Base-by-base conservation (phyloP, 2,113 vertebrate genomes). In the Eulemur rufifrons region DNA sequence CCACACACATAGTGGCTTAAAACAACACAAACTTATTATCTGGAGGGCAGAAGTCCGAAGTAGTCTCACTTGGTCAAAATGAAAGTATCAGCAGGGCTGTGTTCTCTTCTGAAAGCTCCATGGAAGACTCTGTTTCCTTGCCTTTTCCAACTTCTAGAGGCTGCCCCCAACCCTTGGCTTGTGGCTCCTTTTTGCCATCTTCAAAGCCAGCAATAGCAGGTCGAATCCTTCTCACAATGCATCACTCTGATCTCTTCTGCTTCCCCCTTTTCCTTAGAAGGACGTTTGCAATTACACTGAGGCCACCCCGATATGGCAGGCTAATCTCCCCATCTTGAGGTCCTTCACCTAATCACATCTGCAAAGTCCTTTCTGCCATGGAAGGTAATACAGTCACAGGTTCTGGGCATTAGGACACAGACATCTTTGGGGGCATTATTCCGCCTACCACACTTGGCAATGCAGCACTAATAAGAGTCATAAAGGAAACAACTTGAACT, bases 401-500 rank as follows among this genome's bases (percentile, higher is more conserved):
- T 92, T 85, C 91, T 12, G 32, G 32, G 32, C 42, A 86, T 87
- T 84, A 84, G 86, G 74, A 71, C 1, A 4, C 1, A 68, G 64
- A 61, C 47, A 80, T 87, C 63, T 96, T 78, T 74, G 54, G 86
- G 69, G 74, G 47, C 11, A 15, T 68, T 78, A 29, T 74, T 74
- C 32, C 80, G 76, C 47, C 14, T 32, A 23, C 61, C 69, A 85
- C 66, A 45, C 42, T 73, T 83, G 74, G 68, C 52, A 61, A 52
- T 32, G 47, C 0, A 34, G 52, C 21, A 50, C 32, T 78, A n/a
- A 23, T 84, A 68, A 64, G 10, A 83, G 39, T 86, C 81, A 54
- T 83, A 78, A 82, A 97, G 89, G 93, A 96, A 96, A 95, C 59
- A 63, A 66, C 56, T 89, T 39, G 86, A 92, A 86, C 76, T 96